A percentile compares a stretch with the other conserved stretches of the same genome.
Evolutionary conservation across 1,140 invertebrate species (phyloP).

Genomic region (Eubasilissa regina): DNA sequence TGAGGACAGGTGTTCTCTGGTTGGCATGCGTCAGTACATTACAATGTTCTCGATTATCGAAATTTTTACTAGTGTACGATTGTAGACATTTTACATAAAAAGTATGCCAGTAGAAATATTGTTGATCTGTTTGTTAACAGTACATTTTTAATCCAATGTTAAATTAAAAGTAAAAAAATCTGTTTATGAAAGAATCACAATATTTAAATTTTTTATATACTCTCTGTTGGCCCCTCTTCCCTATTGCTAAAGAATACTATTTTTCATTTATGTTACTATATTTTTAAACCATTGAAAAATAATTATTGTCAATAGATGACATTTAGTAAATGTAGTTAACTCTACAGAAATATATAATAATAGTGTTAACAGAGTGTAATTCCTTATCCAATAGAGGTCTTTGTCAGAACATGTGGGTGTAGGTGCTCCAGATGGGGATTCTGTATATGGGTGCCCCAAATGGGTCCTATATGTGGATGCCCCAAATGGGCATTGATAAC

Average conservation of each 20-base stretch:
- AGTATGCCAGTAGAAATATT: background rate
- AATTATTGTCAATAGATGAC: background rate
- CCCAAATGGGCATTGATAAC: too few species aligned
- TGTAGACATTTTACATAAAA: background rate
- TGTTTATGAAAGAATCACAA: background rate
- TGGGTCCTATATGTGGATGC: too few species aligned
- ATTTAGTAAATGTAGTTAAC: background rate
- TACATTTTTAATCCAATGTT: background rate
- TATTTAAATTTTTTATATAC: background rate
- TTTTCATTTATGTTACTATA: background rate
- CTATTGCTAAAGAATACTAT: background rate
- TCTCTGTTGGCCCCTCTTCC: background rate
- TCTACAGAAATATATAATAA: too few species aligned
- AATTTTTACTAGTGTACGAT: background rate
- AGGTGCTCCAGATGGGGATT: too few species aligned
- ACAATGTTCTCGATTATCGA: background rate
- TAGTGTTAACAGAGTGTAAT: too few species aligned
- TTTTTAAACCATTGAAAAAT: background rate
- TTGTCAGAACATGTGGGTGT: too few species aligned
- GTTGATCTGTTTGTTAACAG: conserved; percentile 1
- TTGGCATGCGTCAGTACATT: background rate
- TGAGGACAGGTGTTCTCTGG: background rate
- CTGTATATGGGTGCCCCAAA: too few species aligned
- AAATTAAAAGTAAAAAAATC: background rate
- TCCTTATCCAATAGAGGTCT: too few species aligned